Percentiles rank a stretch among this genome's conserved stretches.
phyloP scores from a whole-genome alignment of 2,888 invertebrate species.

The Folsomia manolachei region DNA sequence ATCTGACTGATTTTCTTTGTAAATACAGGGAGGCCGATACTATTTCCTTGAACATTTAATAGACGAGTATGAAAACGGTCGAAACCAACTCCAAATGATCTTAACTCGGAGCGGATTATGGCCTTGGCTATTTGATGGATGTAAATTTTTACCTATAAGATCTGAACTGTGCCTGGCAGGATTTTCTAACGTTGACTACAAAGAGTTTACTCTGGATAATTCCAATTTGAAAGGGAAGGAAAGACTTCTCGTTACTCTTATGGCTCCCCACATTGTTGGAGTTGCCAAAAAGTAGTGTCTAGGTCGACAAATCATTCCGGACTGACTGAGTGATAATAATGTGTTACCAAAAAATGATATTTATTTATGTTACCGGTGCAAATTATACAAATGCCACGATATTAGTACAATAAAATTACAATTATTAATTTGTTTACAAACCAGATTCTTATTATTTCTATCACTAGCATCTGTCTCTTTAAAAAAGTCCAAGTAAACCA shows the following conservation, averaged over 20 bases:
- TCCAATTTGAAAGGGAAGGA: conserved; percentile 19
- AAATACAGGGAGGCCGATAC: conserved; percentile 51
- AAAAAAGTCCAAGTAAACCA: too few species aligned
- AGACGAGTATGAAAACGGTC: conserved; percentile 40
- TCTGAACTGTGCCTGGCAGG: conserved; percentile 40
- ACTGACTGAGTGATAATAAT: too few species aligned
- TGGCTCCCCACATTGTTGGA: conserved; percentile 46
- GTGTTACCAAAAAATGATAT: too few species aligned
- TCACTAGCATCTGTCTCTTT: too few species aligned
- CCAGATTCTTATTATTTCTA: too few species aligned
- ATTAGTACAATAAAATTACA: too few species aligned
- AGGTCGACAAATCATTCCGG: too few species aligned
- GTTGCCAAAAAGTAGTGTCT: conserved; percentile 38
- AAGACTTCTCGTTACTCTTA: conserved; percentile 31
- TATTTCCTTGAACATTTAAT: conserved; percentile 52
- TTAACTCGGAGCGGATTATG: conserved; percentile 48
- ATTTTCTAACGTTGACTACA: conserved; percentile 48
- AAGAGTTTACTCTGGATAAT: conserved; percentile 40
- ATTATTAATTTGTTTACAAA: too few species aligned
- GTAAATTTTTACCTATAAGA: conserved; percentile 49
- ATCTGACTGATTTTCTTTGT: background rate
- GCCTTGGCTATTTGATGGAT: conserved; percentile 51
- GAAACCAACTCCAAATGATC: conserved; percentile 46
- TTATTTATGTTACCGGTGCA: too few species aligned
- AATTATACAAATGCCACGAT: too few species aligned